Percentiles rank a stretch among this genome's conserved stretches.
These are phyloP conservation scores for Salarias fasciatus DNA, from an alignment of 2,797 vertebrate genomes.

Conservation along the genomic window DNA sequence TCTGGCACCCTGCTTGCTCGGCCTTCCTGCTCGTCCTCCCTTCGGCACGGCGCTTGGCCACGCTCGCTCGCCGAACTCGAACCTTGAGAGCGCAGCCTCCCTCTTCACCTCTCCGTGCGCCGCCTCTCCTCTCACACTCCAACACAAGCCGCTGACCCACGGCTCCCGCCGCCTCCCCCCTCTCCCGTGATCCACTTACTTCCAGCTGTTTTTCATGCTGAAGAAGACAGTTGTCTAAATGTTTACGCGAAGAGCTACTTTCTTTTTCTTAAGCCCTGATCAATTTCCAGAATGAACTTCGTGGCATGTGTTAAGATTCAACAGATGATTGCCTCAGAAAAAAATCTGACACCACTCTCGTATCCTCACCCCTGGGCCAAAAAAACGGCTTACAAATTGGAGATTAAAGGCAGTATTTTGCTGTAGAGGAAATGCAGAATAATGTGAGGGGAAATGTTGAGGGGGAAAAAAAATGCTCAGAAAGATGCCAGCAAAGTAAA, in stretches of 20 bases:
- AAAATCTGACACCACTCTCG: slow-evolving; percentile 55
- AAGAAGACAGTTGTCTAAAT: slow-evolving; percentile 87
- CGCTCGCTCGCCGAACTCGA: slow-evolving; percentile 45
- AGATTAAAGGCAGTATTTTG: slow-evolving; percentile 67
- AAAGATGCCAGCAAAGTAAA: slow-evolving; percentile 83
- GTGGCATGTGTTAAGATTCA: slow-evolving; percentile 75
- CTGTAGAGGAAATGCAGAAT: slow-evolving; percentile 77
- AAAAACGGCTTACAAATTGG: slow-evolving; percentile 57
- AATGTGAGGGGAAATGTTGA: slow-evolving; percentile 75
- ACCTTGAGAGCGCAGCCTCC: slow-evolving; percentile 60
- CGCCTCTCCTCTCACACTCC: slow-evolving; percentile 67
- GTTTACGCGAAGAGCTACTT: slow-evolving; percentile 83
- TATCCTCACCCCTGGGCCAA: slow-evolving; percentile 63
- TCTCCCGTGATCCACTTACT: slow-evolving; percentile 78
- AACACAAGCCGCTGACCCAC: slow-evolving; percentile 69
- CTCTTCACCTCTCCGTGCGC: slow-evolving; percentile 63
- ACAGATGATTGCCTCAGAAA: slow-evolving; percentile 60
- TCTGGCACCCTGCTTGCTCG: slow-evolving; percentile 56
- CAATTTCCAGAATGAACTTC: slow-evolving; percentile 78
- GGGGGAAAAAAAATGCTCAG: slow-evolving; percentile 66
- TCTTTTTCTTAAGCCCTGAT: slow-evolving; percentile 81
- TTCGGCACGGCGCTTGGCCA: slow-evolving; percentile 54
- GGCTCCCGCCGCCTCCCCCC: slow-evolving; percentile 58
- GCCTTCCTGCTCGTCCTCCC: slow-evolving; percentile 54
- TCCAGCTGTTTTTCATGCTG: slow-evolving; percentile 86